Evolutionary conservation across 2,797 vertebrate genomes (phyloP), one percentile per base, ranked within the genome.

Genomic region (Gastrophryne carolinensis): DNA sequence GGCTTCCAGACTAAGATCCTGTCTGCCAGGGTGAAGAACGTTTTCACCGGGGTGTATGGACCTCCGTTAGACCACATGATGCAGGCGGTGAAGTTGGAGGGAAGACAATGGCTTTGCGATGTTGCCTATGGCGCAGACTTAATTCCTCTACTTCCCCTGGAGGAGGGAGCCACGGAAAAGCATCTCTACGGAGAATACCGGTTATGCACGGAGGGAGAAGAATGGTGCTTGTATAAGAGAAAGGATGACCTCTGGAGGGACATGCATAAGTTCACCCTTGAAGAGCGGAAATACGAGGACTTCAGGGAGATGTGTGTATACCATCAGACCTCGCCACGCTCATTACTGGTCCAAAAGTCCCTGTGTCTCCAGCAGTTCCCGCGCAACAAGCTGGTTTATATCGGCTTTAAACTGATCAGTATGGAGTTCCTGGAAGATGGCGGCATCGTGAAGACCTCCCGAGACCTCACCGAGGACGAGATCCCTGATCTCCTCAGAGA

Each of bases 341-440:
- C 91, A 17, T 1, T 92, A 56, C 88, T 93, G 75, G 81, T 86
- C 81, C 89, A 89, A 86, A 94, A 92, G 81, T 90, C 91, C 13
- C 17, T 93, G 17, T 94, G 93, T 79, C 83, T 83, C 0, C 6
- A 92, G 1, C 56, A 86, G 0, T 82, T 81, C 34, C 86, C 88
- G 2, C 26, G 12, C 0, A 88, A 90, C 0, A 82, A 83, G 26
- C 10, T 92, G 50, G 88, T 85, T 17, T 89, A 90, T 71, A 80
- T 91, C 0, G 92, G 92, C 5, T 81, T 15, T 61, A 89, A 65
- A 34, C 81, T 94, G 30, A 89, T 71, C 30, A 77, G 58, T 77
- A 86, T 63, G 24, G 77, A 10, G 0, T 87, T 83, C 62, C 80
- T 15, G 2, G 10, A 30, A 24, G 82, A 72, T 2, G 47, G 78